These are phyloP conservation scores for Drosophila limbata DNA, from an alignment of 2,888 invertebrate genomes.

Conservation along the genomic window DNA sequence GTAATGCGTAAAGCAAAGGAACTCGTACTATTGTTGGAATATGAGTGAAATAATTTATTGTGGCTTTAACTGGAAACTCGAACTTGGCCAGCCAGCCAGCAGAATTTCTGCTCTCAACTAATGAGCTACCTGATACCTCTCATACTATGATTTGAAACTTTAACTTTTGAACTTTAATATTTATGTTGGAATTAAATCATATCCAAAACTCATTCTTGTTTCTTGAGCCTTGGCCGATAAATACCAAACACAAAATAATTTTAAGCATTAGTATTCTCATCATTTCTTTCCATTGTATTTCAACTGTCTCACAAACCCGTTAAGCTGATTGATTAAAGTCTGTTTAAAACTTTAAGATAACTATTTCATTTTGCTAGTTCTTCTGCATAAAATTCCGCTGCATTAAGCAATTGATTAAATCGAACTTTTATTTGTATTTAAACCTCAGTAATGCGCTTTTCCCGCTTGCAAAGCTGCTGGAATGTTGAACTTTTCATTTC, in stretches of 20 bases:
- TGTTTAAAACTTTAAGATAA: neutral
- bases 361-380: neutral
- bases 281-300: neutral
- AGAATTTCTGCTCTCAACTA: neutral
- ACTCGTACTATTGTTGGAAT: no score
- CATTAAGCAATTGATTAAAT: neutral
- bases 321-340: neutral
- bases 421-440: no score
- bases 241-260: no score
- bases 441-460: neutral
- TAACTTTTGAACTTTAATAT: no score
- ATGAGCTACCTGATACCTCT: neutral
- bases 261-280: neutral
- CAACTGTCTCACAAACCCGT: neutral
- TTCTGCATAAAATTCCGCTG: neutral
- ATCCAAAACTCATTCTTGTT: no score
- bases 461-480: neutral
- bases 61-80: neutral
- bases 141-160: neutral
- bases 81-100: neutral
- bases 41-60: slow-evolving; percentile 10
- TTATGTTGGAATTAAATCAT: no score
- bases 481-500: neutral
- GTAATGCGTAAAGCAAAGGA: neutral
- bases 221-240: no score